Evolutionary conservation across 2,797 vertebrate genomes (phyloP).

Genomic region (Picus viridis): DNA sequence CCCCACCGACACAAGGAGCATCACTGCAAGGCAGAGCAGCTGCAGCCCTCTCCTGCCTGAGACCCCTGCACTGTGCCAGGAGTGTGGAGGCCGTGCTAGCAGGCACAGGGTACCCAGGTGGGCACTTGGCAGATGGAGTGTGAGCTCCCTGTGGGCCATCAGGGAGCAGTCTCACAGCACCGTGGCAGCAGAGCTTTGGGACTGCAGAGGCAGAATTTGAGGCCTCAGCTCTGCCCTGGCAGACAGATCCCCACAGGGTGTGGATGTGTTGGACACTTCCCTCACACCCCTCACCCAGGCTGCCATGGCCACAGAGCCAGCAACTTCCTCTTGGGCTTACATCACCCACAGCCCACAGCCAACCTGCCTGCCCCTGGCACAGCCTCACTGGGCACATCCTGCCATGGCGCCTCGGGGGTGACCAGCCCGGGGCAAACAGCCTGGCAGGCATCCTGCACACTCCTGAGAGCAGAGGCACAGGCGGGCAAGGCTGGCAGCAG

Average conservation of each 20-base stretch:
- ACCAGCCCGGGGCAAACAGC: neutral
- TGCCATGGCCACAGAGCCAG: neutral
- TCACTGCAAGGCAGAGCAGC: neutral
- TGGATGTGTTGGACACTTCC: neutral
- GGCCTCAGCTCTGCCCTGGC: neutral
- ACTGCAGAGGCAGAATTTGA: neutral
- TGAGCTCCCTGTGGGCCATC: neutral
- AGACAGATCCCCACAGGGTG: neutral
- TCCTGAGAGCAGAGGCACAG: neutral
- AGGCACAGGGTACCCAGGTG: neutral
- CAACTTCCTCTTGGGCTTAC: neutral
- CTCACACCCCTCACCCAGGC: neutral
- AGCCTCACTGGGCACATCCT: neutral
- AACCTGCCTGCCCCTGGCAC: neutral
- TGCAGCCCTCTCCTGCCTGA: neutral
- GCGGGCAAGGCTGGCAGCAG: neutral
- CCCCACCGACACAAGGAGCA: neutral
- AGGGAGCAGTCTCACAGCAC: neutral
- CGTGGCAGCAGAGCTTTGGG: neutral
- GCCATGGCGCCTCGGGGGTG: neutral
- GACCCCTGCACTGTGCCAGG: neutral
- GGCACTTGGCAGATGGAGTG: neutral
- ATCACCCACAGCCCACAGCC: neutral
- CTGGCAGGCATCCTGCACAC: neutral
- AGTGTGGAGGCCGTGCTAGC: neutral